A percentile compares a stretch with the other conserved stretches of the same genome.
phyloP scores from a whole-genome alignment of 2,797 vertebrate genomes.

The Spondyliosoma cantharus region DNA sequence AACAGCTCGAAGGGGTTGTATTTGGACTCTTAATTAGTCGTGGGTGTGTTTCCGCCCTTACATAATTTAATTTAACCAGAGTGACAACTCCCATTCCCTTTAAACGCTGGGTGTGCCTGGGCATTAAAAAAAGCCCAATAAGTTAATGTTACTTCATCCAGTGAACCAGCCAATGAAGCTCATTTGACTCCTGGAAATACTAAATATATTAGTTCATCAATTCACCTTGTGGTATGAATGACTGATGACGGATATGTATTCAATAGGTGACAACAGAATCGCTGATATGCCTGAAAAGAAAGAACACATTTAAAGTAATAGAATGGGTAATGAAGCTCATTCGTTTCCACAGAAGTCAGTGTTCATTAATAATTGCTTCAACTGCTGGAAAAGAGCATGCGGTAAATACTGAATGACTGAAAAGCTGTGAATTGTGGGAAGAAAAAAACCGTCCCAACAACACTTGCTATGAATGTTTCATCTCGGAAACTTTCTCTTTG shows the following conservation, averaged over 20 bases:
- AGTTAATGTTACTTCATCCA: not conserved
- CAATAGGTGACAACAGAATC: slow-evolving; percentile 2
- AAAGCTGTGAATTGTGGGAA: slow-evolving; percentile 49
- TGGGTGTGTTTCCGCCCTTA: too few relatives aligned
- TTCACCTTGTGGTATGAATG: not conserved
- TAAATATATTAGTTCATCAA: slow-evolving; percentile 10
- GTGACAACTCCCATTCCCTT: too few relatives aligned
- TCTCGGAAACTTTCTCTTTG: slow-evolving; percentile 66
- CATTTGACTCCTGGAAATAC: slow-evolving; percentile 32
- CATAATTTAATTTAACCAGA: too few relatives aligned
- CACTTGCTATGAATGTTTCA: slow-evolving; percentile 73
- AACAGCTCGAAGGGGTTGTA: too few relatives aligned
- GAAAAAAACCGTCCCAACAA: slow-evolving; percentile 38
- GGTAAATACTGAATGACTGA: slow-evolving; percentile 38
- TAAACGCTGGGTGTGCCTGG: too few relatives aligned
- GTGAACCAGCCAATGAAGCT: slow-evolving; percentile 8
- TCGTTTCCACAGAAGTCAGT: slow-evolving; percentile 28
- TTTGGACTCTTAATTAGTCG: too few relatives aligned
- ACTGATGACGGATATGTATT: slow-evolving; percentile 15
- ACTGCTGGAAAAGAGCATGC: slow-evolving; percentile 6
- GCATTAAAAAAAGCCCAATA: too few relatives aligned
- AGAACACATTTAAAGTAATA: slow-evolving; percentile 39
- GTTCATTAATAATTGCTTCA: slow-evolving; percentile 39
- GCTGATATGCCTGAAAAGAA: slow-evolving; percentile 2
- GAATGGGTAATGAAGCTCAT: slow-evolving; percentile 31